Conservation (phyloP, 2,888 invertebrate species). For the Ectemnius continuus region DNA sequence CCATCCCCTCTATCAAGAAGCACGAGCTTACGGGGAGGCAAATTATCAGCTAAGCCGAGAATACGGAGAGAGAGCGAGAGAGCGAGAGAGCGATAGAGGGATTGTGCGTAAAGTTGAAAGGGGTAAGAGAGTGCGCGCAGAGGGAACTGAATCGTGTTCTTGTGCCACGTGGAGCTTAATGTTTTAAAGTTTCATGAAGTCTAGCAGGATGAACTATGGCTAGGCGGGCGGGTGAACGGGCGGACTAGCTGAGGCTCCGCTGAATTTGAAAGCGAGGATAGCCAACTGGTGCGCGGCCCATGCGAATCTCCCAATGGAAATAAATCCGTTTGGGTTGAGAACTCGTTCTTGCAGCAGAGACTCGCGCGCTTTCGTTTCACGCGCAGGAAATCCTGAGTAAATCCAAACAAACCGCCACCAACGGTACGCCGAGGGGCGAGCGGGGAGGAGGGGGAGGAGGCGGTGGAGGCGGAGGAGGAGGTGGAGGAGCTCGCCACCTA, state of each 20-base stretch:
- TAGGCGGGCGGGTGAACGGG: too few species aligned
- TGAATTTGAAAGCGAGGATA: slow-evolving; percentile 30
- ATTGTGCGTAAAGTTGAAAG: too few species aligned
- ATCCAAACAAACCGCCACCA: slow-evolving; percentile 63
- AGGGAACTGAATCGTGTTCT: too few species aligned
- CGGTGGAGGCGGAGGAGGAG: slow-evolving; percentile 19
- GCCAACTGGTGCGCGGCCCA: slow-evolving; percentile 25
- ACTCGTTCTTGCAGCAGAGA: slow-evolving; percentile 15
- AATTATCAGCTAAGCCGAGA: too few species aligned
- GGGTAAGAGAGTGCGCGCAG: too few species aligned
- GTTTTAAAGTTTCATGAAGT: background rate
- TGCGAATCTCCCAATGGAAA: slow-evolving; percentile 41
- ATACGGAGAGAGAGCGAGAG: too few species aligned
- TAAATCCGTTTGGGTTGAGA: slow-evolving; percentile 52
- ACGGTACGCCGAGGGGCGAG: slow-evolving; percentile 8
- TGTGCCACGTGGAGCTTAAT: too few species aligned
- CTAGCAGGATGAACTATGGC: background rate
- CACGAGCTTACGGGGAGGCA: too few species aligned
- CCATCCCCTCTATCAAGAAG: too few species aligned
- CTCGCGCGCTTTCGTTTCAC: slow-evolving; percentile 36
- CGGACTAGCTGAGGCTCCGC: background rate
- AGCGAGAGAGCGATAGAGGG: too few species aligned
- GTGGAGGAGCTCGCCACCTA: slow-evolving; percentile 64
- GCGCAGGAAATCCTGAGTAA: slow-evolving; percentile 68
- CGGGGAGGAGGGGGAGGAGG: too few species aligned